Conservation (phyloP, 2,797 vertebrate species). For the Mionectes olivaceus region DNA sequence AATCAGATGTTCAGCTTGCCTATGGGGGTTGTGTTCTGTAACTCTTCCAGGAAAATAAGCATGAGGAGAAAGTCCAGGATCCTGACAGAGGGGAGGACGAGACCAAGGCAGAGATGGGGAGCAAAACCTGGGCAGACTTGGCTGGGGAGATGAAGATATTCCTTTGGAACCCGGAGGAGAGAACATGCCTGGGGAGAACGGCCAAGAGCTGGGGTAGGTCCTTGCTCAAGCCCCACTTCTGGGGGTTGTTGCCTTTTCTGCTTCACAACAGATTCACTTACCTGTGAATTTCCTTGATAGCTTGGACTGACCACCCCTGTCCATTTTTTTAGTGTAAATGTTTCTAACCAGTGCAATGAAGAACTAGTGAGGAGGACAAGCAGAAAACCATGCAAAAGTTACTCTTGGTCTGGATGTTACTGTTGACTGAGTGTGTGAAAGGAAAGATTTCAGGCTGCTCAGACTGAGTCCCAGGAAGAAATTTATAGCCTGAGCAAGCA, state of each 20-base stretch:
- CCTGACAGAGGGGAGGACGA: slow-evolving; percentile 81
- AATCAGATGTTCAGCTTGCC: slow-evolving; percentile 50
- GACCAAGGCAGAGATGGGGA: slow-evolving; percentile 83
- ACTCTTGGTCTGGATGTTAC: neutral
- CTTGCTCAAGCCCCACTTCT: neutral
- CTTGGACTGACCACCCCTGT: neutral
- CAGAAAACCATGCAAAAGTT: neutral
- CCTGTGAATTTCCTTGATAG: neutral
- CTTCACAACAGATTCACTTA: neutral
- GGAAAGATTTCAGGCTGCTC: neutral
- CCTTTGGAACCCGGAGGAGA: slow-evolving; percentile 95
- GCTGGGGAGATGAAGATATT: slow-evolving; percentile 87
- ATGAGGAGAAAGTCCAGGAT: slow-evolving; percentile 77
- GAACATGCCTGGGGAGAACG: slow-evolving; percentile 93
- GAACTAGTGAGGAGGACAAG: neutral
- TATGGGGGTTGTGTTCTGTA: slow-evolving; percentile 67
- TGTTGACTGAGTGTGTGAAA: neutral
- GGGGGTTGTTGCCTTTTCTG: neutral
- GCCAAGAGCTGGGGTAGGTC: slow-evolving; percentile 97
- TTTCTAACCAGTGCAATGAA: neutral
- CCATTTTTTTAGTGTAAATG: neutral
- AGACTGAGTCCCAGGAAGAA: accelerated
- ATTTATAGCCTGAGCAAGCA: neutral
- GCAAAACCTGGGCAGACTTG: slow-evolving; percentile 86
- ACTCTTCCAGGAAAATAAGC: slow-evolving; percentile 77